Evolutionary conservation across 2,888 invertebrate species (phyloP), one percentile per base, ranked within the genome.

Genomic region (Dastarcus helophoroides): DNA sequence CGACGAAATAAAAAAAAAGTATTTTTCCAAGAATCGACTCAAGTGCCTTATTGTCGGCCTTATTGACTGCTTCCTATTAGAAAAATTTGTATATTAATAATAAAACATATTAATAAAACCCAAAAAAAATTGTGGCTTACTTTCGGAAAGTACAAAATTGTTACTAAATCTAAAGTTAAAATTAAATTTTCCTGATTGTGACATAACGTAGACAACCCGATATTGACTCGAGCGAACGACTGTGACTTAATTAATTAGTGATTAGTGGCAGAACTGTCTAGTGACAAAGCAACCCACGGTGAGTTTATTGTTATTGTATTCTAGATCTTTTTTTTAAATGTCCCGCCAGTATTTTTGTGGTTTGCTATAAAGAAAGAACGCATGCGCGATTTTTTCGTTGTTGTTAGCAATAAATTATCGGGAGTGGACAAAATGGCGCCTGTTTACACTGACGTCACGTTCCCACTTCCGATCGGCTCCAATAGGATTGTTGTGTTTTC

Each of bases 41-140:
- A 50, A 58, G 61, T 61, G 61, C 61, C 61, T 61, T 61, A 61
- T 51, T 49, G 58, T 60, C 60, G 61, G 61, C 61, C 61, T 61
- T 61, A 56, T 46, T 47, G 43, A 44, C 42, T 42, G 43, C 47
- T 49, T 52, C 51, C 46, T 55, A 56, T 48, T 54, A 54, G 51
- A 50, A 53, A 42, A 55, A 53, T 56, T 58, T 58, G 57, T 57
- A 58, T 56, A 57, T 51, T 53, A 51, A 51, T 55, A 51, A 47
- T 51, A 55, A 51, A 50, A 53, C 51, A 50, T 41, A 41, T 39
- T 41, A 47, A 48, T 46, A 51, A 46, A 48, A 45, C 36, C 41
- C 36, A 43, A 44, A 52, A 51, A 44, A 45, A 39, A 33, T 54
- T 41, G 53, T 54, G 54, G 52, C 53, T 52, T 54, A 53, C 43